Conservation (phyloP, 2,888 invertebrate genomes). For the Acronicta leporina region DNA sequence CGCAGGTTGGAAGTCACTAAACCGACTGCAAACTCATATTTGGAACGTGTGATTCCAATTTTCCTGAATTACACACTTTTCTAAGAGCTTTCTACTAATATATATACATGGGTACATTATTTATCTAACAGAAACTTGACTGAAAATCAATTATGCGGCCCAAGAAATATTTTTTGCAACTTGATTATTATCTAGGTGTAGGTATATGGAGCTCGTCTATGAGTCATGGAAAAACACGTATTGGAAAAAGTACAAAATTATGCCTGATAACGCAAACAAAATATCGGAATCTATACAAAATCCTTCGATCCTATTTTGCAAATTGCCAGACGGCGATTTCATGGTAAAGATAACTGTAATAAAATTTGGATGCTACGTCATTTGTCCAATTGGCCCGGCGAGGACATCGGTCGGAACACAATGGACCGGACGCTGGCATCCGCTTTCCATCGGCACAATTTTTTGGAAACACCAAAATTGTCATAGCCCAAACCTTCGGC, state of each 20-base stretch:
- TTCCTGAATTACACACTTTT: too few relatives aligned
- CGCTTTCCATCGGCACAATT: constrained; percentile 84
- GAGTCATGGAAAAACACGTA: constrained; percentile 17
- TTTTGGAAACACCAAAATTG: constrained; percentile 87
- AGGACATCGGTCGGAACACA: constrained; percentile 85
- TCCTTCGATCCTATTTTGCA: constrained; percentile 61
- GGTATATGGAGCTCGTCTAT: constrained; percentile 7
- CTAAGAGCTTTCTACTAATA: too few relatives aligned
- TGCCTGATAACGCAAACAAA: constrained; percentile 38
- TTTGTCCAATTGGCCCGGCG: constrained; percentile 75
- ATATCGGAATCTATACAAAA: constrained; percentile 43
- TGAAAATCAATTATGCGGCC: too few relatives aligned
- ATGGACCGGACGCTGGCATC: constrained; percentile 79
- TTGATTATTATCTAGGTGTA: background rate
- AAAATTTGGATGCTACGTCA: constrained; percentile 78
- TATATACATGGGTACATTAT: too few relatives aligned
- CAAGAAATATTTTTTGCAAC: background rate
- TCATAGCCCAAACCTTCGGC: constrained; percentile 78
- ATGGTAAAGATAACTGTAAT: constrained; percentile 82
- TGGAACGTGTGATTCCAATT: too few relatives aligned
- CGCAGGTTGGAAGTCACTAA: too few relatives aligned
- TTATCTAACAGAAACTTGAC: too few relatives aligned
- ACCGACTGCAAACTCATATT: too few relatives aligned
- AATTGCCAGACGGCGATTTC: constrained; percentile 73
- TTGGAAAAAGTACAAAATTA: constrained; percentile 44